These are phyloP conservation scores for Acronicta alni DNA, from an alignment of 2,888 invertebrate species.

Conservation along the genomic window DNA sequence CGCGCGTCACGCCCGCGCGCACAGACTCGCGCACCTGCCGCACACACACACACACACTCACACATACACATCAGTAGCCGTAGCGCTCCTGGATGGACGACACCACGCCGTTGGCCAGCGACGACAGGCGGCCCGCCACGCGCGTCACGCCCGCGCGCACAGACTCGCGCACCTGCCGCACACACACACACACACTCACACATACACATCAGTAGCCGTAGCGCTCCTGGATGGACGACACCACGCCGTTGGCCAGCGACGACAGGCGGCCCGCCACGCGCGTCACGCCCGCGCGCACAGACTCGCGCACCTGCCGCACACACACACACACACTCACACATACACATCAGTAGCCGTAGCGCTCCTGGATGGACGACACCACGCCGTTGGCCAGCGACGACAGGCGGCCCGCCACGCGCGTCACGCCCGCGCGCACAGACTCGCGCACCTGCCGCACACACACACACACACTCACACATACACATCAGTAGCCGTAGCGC, in stretches of 20 bases:
- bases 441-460: too few species aligned
- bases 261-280: slow-evolving; percentile 98
- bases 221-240: slow-evolving; percentile 97
- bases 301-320: slow-evolving; percentile 94
- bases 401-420: too few species aligned
- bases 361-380: too few species aligned
- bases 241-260: slow-evolving; percentile 97
- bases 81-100: slow-evolving; percentile 96
- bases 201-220: too few species aligned
- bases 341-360: too few species aligned
- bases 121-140: slow-evolving; percentile 98
- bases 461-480: too few species aligned
- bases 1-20: slow-evolving; percentile 97
- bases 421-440: too few species aligned
- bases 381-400: too few species aligned
- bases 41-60: too few species aligned
- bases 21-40: slow-evolving; percentile 97
- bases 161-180: slow-evolving; percentile 80
- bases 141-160: slow-evolving; percentile 98
- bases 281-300: slow-evolving; percentile 98
- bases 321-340: too few species aligned
- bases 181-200: too few species aligned
- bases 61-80: slow-evolving; percentile 20
- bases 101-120: slow-evolving; percentile 97
- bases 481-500: too few species aligned